A percentile compares a stretch with the other conserved stretches of the same genome.
These are phyloP conservation scores for Carassius gibelio DNA, from an alignment of 2,113 vertebrate species.

Conservation along the genomic window DNA sequence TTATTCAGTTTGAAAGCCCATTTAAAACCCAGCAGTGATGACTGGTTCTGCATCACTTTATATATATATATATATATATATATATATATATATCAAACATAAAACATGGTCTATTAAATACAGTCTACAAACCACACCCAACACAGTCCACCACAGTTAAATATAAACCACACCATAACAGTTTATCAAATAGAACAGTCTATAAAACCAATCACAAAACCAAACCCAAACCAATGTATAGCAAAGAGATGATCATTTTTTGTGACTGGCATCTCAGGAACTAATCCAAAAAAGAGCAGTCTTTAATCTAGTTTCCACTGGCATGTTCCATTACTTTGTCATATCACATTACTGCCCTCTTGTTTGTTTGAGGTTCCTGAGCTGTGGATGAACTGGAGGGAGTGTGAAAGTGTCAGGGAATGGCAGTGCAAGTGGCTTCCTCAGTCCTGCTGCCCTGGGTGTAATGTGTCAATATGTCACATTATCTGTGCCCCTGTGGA, in stretches of 20 bases:
- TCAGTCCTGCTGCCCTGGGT: neutral
- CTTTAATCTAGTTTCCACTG: neutral
- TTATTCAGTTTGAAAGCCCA: too few species aligned
- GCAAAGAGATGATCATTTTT: neutral
- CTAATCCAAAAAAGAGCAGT: too few species aligned
- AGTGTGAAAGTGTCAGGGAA: neutral
- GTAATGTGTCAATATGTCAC: slow-evolving; percentile 9
- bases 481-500: slow-evolving; percentile 17
- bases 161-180: too few species aligned
- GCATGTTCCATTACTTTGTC: neutral
- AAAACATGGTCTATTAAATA: neutral
- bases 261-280: too few species aligned
- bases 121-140: too few species aligned
- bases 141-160: too few species aligned
- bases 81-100: neutral
- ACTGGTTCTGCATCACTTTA: too few species aligned
- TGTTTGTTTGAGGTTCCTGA: slow-evolving; percentile 21
- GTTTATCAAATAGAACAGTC: too few species aligned
- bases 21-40: too few species aligned
- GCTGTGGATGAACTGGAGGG: neutral
- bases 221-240: neutral
- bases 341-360: neutral
- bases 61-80: too few species aligned
- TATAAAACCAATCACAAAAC: neutral
- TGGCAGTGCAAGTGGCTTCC: neutral